Conservation (phyloP, 1,140 invertebrate species). For the Drosophila aff. region DNA sequence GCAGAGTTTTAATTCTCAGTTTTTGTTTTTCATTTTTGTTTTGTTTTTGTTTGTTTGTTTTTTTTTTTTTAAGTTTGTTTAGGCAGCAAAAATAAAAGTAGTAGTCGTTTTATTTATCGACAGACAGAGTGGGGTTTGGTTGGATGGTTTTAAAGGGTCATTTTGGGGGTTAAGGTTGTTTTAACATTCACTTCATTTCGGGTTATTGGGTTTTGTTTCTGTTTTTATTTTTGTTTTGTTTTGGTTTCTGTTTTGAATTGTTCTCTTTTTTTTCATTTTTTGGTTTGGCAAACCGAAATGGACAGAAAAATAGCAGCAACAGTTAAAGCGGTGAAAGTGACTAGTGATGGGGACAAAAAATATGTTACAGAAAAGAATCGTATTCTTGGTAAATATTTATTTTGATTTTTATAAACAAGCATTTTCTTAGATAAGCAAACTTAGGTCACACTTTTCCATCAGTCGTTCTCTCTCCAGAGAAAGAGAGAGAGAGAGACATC, state of each 20-base stretch:
- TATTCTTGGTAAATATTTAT: neutral
- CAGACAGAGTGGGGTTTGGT: slow-evolving; percentile 6
- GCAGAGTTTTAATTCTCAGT: slow-evolving; percentile 53
- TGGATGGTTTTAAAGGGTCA: slow-evolving; percentile 6
- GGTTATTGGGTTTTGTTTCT: slow-evolving; percentile 23
- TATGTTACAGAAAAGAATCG: neutral
- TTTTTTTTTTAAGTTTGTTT: slow-evolving; percentile 22
- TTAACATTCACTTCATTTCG: slow-evolving; percentile 37
- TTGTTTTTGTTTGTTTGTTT: slow-evolving; percentile 14
- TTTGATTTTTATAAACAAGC: neutral
- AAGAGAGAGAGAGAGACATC: neutral
- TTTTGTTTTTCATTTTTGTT: slow-evolving; percentile 16
- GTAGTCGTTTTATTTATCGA: slow-evolving; percentile 16
- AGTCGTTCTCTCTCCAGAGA: neutral
- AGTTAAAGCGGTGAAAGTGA: slow-evolving; percentile 1
- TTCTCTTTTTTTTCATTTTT: slow-evolving; percentile 13
- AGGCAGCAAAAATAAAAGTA: slow-evolving; percentile 40
- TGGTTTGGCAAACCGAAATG: slow-evolving; percentile 8
- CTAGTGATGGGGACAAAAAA: neutral
- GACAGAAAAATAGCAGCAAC: slow-evolving; percentile 41
- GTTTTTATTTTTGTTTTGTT: slow-evolving; percentile 11
- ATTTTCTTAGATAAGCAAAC: neutral
- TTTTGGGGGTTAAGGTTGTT: neutral
- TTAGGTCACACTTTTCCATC: neutral
- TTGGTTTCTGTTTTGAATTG: slow-evolving; percentile 29